Conservation (phyloP, 2,888 invertebrate genomes). For the Leucania comma region DNA sequence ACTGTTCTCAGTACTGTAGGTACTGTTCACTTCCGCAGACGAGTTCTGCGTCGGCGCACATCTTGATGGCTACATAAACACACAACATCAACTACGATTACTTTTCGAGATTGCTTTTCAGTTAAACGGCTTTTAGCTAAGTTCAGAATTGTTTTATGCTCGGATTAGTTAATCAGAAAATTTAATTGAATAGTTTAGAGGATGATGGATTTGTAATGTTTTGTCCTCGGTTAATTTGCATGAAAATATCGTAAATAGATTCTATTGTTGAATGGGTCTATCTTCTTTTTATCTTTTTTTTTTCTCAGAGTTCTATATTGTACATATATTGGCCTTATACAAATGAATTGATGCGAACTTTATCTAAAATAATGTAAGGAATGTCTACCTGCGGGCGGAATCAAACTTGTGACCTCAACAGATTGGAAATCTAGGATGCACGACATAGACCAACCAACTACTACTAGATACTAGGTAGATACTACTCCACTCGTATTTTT, state of each 20-base stretch:
- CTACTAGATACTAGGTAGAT: too few relatives aligned
- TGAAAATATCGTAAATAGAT: conserved; percentile 9
- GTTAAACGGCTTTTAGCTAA: conserved; percentile 33
- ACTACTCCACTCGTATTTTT: not conserved
- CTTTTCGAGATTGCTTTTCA: conserved; percentile 26
- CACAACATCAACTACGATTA: conserved; percentile 1
- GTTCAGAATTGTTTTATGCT: conserved; percentile 23
- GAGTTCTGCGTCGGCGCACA: conserved; percentile 44
- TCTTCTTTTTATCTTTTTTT: too few relatives aligned
- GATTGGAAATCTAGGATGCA: not conserved
- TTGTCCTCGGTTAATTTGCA: not conserved
- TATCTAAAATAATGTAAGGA: not conserved
- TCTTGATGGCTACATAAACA: not conserved
- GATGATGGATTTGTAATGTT: conserved; percentile 7
- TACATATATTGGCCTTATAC: not conserved
- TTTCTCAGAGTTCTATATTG: too few relatives aligned
- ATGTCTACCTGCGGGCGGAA: too few relatives aligned
- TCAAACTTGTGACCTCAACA: not conserved
- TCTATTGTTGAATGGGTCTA: not conserved
- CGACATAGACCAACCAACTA: not conserved
- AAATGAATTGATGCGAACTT: not conserved
- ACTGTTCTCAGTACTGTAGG: conserved; percentile 35
- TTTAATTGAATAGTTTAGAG: conserved; percentile 3
- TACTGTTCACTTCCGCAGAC: conserved; percentile 16
- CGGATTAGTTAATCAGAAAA: conserved; percentile 4